A percentile compares a stretch with the other conserved stretches of the same genome.
Evolutionary conservation across 2,888 invertebrate species (phyloP).

Genomic region (Alviniconcha strummeri): DNA sequence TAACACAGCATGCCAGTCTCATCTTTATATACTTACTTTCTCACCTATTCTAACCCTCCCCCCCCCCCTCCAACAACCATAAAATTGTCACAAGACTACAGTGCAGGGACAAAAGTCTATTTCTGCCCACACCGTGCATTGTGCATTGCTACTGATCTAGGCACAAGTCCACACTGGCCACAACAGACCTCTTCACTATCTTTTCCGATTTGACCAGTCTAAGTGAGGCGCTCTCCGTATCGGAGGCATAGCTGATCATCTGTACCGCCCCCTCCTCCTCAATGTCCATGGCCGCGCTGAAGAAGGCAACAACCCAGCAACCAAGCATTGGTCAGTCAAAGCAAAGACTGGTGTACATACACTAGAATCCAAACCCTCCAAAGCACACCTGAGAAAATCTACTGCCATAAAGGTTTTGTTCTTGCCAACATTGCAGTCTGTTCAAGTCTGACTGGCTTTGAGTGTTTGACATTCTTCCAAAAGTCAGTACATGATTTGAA

Average conservation of each 20-base stretch:
- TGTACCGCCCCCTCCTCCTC: conserved; percentile 65
- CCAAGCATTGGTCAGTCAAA: too few species aligned
- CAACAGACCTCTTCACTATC: conserved; percentile 19
- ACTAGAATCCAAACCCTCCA: too few species aligned
- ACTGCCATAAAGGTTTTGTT: too few species aligned
- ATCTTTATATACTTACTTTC: too few species aligned
- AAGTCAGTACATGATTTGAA: background rate
- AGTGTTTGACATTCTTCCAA: background rate
- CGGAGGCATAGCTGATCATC: conserved; percentile 66
- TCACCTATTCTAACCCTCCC: too few species aligned
- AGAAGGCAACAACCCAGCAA: background rate
- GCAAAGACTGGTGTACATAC: too few species aligned
- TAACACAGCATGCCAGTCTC: too few species aligned
- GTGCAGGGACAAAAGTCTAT: too few species aligned
- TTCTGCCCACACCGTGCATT: background rate
- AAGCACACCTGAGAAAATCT: too few species aligned
- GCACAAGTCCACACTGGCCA: background rate
- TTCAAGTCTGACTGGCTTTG: background rate
- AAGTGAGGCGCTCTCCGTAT: conserved; percentile 59
- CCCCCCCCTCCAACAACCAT: too few species aligned
- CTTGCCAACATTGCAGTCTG: too few species aligned
- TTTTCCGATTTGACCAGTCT: conserved; percentile 47
- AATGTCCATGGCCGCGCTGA: conserved; percentile 46
- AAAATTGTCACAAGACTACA: too few species aligned
- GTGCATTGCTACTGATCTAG: background rate